Conservation (phyloP, 2,113 vertebrate genomes). For the Glaucidium brasilianum region DNA sequence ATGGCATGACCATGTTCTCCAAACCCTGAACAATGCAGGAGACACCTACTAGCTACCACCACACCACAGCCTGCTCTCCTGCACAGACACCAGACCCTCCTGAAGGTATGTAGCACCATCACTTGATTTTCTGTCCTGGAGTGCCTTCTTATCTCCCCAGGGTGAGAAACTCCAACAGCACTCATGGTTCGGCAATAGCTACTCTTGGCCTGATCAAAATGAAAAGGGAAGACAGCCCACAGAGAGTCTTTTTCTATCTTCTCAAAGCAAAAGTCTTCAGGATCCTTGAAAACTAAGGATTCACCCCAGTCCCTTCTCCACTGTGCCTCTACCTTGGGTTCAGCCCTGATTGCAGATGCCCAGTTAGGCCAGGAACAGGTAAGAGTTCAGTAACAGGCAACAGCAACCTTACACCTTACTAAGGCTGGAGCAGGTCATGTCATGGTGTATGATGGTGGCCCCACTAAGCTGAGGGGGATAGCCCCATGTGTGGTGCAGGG, state of each 20-base stretch:
- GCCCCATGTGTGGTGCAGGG: neutral
- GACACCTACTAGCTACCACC: rapidly evolving
- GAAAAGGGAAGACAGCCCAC: neutral
- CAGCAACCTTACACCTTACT: neutral
- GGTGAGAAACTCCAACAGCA: neutral
- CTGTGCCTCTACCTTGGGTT: neutral
- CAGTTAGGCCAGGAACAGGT: neutral
- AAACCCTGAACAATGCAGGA: neutral
- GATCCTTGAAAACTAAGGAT: neutral
- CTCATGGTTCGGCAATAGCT: neutral
- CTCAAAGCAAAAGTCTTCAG: neutral
- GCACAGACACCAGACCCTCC: neutral
- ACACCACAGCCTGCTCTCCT: neutral
- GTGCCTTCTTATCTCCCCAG: neutral
- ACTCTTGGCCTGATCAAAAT: neutral
- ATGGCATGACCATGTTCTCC: neutral
- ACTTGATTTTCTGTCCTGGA: neutral
- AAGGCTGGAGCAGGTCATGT: neutral
- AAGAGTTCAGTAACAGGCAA: neutral
- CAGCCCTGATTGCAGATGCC: neutral
- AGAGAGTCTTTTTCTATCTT: neutral
- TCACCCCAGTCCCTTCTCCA: neutral
- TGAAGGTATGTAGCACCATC: neutral
- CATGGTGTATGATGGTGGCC: rapidly evolving
- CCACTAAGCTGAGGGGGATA: neutral